Percentiles rank a stretch among this genome's conserved stretches.
Evolutionary conservation across 2,113 vertebrate species (phyloP).

Genomic region (Eonycteris spelaea): DNA sequence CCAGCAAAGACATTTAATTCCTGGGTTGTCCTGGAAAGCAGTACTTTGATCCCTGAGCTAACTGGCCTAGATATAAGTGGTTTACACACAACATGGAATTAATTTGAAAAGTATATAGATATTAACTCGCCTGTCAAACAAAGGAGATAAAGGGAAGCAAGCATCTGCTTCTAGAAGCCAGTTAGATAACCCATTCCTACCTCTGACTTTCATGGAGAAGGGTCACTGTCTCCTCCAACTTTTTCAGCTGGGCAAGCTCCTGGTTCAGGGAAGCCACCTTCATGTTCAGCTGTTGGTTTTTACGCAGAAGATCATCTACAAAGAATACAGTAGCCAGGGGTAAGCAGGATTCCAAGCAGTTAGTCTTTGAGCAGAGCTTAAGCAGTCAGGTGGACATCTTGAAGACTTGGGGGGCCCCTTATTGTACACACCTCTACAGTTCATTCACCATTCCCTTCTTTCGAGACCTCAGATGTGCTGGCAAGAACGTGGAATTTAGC

Average conservation of each 20-base stretch:
- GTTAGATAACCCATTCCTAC: conserved; percentile 60
- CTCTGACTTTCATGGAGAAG: conserved; percentile 82
- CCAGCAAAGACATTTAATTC: not conserved
- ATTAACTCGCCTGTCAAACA: conserved; percentile 35
- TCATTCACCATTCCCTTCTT: not conserved
- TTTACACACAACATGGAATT: conserved; percentile 14
- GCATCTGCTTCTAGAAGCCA: not conserved
- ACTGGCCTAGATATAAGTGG: not conserved
- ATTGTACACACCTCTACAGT: not conserved
- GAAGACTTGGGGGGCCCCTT: not conserved
- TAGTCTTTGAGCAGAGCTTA: not conserved
- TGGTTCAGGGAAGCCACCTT: conserved; percentile 77
- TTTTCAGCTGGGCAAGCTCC: conserved; percentile 77
- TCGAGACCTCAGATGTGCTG: not conserved
- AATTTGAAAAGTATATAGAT: not conserved
- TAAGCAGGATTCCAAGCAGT: conserved; percentile 34
- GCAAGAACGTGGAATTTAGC: not conserved
- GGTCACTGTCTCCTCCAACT: conserved; percentile 76
- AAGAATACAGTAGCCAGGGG: not conserved
- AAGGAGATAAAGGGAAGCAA: conserved; percentile 6
- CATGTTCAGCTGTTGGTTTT: conserved; percentile 73
- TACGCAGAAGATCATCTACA: conserved; percentile 75
- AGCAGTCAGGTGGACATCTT: not conserved
- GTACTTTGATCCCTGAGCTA: conserved; percentile 16
- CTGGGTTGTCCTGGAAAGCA: not conserved